Evolutionary conservation across 2,113 vertebrate species (phyloP).

Genomic region (Neotoma lepida): DNA sequence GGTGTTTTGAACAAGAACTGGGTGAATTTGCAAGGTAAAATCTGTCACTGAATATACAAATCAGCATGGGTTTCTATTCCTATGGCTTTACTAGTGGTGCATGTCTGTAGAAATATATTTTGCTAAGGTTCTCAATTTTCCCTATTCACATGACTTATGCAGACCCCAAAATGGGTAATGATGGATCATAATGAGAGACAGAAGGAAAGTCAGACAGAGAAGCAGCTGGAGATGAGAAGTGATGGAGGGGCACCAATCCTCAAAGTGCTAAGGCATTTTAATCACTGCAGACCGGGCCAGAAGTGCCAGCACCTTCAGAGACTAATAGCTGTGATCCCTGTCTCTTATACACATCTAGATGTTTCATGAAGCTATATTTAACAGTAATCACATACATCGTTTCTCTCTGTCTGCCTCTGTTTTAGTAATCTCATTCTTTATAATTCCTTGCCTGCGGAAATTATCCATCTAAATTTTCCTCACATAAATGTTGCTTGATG

Average conservation of each 20-base stretch:
- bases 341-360: no score
- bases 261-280: slow-evolving; percentile 70
- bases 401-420: slow-evolving; percentile 37
- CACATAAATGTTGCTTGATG: slow-evolving; percentile 81
- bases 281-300: slow-evolving; percentile 60
- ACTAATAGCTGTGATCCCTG: slow-evolving; percentile 74
- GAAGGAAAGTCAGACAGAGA: slow-evolving; percentile 60
- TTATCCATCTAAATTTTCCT: slow-evolving; percentile 75
- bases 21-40: slow-evolving; percentile 38
- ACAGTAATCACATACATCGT: neutral
- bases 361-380: neutral
- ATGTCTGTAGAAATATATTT: neutral
- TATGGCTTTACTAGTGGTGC: slow-evolving; percentile 30
- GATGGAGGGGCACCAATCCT: slow-evolving; percentile 56
- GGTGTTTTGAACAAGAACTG: neutral
- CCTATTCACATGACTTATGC: slow-evolving; percentile 51
- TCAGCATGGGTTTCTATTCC: neutral
- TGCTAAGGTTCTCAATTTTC: slow-evolving; percentile 61
- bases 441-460: slow-evolving; percentile 63
- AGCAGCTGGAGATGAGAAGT: slow-evolving; percentile 56
- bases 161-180: slow-evolving; percentile 70
- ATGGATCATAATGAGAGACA: slow-evolving; percentile 74
- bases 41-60: slow-evolving; percentile 27
- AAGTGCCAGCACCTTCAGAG: slow-evolving; percentile 61
- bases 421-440: slow-evolving; percentile 64